Conservation (phyloP, 92 coral and sea anemone species). For the Pocillopora grandis region DNA sequence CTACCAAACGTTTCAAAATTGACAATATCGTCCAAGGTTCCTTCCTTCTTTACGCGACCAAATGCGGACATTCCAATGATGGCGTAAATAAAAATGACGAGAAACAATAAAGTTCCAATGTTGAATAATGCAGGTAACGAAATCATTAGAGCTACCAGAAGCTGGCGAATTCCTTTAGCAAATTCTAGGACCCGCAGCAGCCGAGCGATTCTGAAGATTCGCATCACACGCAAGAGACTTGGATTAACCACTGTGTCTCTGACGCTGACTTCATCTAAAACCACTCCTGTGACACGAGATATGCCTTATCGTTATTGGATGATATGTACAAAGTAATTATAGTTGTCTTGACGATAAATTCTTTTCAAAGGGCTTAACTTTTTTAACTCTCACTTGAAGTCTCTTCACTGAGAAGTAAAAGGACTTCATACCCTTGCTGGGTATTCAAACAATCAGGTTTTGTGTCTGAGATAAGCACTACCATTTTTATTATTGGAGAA, state of each 20-base stretch:
- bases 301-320: neutral
- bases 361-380: neutral
- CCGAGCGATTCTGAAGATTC: slow-evolving; percentile 90
- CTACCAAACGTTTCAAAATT: slow-evolving; percentile 87
- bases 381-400: neutral
- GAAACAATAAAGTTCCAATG: slow-evolving; percentile 86
- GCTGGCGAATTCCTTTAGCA: slow-evolving; percentile 92
- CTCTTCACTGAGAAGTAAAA: too few species aligned
- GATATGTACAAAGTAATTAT: neutral
- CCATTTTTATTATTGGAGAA: neutral
- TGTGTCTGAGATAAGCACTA: neutral
- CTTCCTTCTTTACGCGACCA: slow-evolving; percentile 80
- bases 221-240: slow-evolving; percentile 87
- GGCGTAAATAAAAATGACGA: slow-evolving; percentile 89
- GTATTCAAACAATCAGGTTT: neutral
- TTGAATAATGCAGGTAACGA: slow-evolving; percentile 90
- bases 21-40: slow-evolving; percentile 77
- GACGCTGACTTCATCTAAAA: slow-evolving; percentile 65
- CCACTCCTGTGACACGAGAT: slow-evolving; percentile 44
- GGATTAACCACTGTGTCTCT: slow-evolving; percentile 67
- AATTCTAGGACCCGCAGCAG: slow-evolving; percentile 83
- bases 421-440: neutral
- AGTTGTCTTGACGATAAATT: neutral
- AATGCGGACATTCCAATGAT: slow-evolving; percentile 93
- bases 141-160: slow-evolving; percentile 82